Evolutionary conservation across 2,113 vertebrate species (phyloP).

Genomic region (Leptobrachium leishanense): DNA sequence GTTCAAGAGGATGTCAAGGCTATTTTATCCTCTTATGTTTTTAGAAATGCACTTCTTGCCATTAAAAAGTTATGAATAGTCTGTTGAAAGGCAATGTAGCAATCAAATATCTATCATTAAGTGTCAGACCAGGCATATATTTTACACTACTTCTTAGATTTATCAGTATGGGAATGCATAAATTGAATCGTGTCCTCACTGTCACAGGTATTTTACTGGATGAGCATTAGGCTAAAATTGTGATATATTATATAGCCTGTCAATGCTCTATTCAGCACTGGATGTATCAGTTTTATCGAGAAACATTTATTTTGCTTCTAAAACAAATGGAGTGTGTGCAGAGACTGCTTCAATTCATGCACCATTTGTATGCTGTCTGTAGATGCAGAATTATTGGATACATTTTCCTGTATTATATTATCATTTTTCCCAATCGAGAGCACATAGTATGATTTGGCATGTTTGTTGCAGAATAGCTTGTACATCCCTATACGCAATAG

Average conservation of each 20-base stretch:
- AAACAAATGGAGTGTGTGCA: too few species aligned
- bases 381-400: too few species aligned
- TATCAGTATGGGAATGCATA: slow-evolving; percentile 59
- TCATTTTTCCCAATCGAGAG: too few species aligned
- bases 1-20: slow-evolving; percentile 11
- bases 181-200: slow-evolving; percentile 60
- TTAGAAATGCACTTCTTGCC: slow-evolving; percentile 18
- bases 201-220: slow-evolving; percentile 57
- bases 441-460: too few species aligned
- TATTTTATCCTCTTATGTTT: slow-evolving; percentile 18
- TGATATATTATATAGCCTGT: too few species aligned
- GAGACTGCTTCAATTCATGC: too few species aligned
- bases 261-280: too few species aligned
- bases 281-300: too few species aligned
- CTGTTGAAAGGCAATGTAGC: slow-evolving; percentile 29
- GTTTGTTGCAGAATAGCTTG: too few species aligned
- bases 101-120: slow-evolving; percentile 33
- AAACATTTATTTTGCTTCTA: not conserved
- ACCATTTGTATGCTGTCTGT: too few species aligned
- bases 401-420: too few species aligned
- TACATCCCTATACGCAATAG: too few species aligned
- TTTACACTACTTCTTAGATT: slow-evolving; percentile 58
- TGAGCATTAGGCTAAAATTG: slow-evolving; percentile 58
- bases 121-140: slow-evolving; percentile 36
- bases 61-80: slow-evolving; percentile 24